Evolutionary conservation across 2,113 vertebrate species (phyloP).

Genomic region (Halichoeres trimaculatus): DNA sequence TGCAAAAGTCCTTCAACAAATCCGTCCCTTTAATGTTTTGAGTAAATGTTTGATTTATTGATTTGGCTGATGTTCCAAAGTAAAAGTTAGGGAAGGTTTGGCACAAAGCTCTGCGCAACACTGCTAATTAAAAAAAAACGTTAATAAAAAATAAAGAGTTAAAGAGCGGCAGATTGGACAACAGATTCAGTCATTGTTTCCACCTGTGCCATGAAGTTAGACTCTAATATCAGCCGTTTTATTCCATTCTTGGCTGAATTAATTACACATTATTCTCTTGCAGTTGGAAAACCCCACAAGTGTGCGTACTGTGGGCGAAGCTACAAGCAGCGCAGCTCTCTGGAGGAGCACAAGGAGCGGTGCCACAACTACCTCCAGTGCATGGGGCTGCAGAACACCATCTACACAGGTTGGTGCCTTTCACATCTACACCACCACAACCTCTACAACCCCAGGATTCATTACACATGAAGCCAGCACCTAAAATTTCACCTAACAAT

Average conservation of each 20-base stretch:
- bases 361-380: slow-evolving; percentile 98
- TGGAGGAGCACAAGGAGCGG: slow-evolving; percentile 98
- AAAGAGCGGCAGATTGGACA: no score
- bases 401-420: slow-evolving; percentile 91
- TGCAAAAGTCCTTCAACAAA: not conserved
- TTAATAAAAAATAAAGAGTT: no score
- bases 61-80: no score
- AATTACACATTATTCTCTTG: slow-evolving; percentile 11
- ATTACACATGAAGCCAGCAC: slow-evolving; percentile 11
- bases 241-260: slow-evolving; percentile 2
- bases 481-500: slow-evolving; percentile 1
- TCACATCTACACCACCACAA: slow-evolving; percentile 22
- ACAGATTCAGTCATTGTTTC: no score
- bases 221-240: not conserved
- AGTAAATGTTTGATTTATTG: no score
- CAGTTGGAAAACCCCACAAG: slow-evolving; percentile 99
- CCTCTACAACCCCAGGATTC: slow-evolving; percentile 11
- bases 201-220: no score
- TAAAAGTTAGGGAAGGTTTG: no score
- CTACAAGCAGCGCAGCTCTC: slow-evolving; percentile 98
- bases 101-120: no score
- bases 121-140: no score
- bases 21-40: not conserved
- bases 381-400: slow-evolving; percentile 93
- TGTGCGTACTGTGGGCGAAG: slow-evolving; percentile 98